These are phyloP conservation scores for Phrynocephalus versicolor DNA, from an alignment of 2,113 vertebrate species.

Conservation along the genomic window DNA sequence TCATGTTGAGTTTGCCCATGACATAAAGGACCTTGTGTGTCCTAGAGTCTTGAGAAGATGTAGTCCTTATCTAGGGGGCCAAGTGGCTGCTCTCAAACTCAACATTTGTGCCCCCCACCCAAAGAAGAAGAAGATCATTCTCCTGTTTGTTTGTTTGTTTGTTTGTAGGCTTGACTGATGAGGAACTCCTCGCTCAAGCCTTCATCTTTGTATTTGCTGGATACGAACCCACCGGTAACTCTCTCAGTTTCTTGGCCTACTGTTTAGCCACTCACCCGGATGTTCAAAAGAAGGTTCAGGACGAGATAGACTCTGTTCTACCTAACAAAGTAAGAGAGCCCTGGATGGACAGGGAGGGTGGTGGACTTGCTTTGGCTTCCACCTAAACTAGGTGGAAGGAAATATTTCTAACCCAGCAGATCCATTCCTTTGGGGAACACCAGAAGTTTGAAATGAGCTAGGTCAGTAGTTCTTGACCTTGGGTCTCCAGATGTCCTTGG, in stretches of 20 bases:
- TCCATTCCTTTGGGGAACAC: background rate
- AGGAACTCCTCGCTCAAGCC: conserved; percentile 78
- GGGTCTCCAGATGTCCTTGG: no score
- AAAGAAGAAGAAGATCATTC: background rate
- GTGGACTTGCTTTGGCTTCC: background rate
- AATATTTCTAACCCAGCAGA: background rate
- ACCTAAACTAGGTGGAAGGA: no score
- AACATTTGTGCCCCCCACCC: no score
- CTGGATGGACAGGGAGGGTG: background rate
- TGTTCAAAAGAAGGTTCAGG: conserved; percentile 72
- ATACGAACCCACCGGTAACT: conserved; percentile 81
- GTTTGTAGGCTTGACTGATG: conserved; percentile 74
- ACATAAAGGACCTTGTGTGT: background rate
- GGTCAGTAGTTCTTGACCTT: no score
- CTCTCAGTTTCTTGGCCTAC: conserved; percentile 67
- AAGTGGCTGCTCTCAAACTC: no score
- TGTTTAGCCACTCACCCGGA: conserved; percentile 76
- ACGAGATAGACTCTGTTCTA: conserved; percentile 79
- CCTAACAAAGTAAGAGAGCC: conserved; percentile 74
- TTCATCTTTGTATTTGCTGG: conserved; percentile 82
- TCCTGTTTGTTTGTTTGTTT: no score
- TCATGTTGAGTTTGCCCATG: background rate
- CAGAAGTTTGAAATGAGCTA: no score
- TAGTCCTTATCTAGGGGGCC: no score
- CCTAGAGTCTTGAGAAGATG: no score